Evolutionary conservation across 1,140 invertebrate genomes (phyloP).

Genomic region (Bombus impatiens): DNA sequence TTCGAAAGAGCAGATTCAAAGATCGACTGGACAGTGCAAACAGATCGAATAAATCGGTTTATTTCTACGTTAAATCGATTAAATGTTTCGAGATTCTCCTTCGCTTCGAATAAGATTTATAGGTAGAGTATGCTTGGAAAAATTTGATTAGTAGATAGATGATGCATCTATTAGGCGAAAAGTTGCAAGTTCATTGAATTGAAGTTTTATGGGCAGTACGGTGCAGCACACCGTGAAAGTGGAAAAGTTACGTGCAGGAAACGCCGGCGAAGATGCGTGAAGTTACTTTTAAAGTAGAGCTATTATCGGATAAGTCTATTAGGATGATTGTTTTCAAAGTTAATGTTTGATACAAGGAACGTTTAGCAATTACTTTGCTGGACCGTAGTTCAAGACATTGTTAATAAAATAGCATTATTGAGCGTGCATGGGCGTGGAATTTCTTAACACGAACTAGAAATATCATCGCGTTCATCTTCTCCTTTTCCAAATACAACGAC

Average conservation of each 20-base stretch:
- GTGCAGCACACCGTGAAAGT: neutral
- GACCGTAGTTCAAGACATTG: neutral
- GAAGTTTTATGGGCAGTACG: neutral
- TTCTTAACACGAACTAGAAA: too few species aligned
- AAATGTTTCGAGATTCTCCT: neutral
- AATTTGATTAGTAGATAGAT: neutral
- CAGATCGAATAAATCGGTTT: neutral
- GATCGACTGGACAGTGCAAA: neutral
- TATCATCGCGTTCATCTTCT: rapidly evolving
- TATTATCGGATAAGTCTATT: neutral
- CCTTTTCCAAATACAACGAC: too few species aligned
- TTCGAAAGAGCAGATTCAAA: neutral
- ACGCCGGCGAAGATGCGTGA: neutral
- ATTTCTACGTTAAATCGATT: neutral
- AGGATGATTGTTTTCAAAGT: neutral
- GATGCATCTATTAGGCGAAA: neutral
- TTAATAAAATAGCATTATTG: too few species aligned
- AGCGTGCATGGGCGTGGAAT: too few species aligned
- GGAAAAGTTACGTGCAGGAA: neutral
- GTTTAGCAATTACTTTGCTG: neutral
- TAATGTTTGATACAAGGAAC: neutral
- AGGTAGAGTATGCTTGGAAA: neutral
- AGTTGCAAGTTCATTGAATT: neutral
- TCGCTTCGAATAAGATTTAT: neutral
- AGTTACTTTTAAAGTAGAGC: neutral